Evolutionary conservation across 2,113 vertebrate genomes (phyloP), one percentile per base, ranked within the genome.

Genomic region (Morphnarchus princeps): DNA sequence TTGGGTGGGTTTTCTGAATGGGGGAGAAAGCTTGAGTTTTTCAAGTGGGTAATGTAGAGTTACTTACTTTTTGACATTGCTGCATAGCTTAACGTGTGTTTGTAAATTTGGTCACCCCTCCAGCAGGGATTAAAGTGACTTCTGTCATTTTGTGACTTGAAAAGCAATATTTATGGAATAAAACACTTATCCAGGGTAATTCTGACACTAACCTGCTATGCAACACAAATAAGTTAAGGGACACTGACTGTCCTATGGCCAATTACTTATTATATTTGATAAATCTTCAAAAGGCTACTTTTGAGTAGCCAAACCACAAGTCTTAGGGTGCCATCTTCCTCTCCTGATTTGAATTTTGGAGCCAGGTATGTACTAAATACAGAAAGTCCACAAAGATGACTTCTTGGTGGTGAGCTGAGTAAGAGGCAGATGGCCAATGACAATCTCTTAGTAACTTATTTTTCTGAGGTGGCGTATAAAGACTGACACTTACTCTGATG

Each of bases 281-380:
- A 88, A 25, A 72, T 69, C 76, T 83, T 72, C 11, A 59, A 58
- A 67, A 94, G 17, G 3, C 10, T 82, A 12, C 11, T 25, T 87
- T 49, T 21, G 24, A 78, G 61, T 55, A 72, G 52, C 31, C 25
- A 49, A 49, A 69, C 40, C 13, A 28, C 49, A 88, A 76, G 38
- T 24, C 25, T 66, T 52, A 72, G 21, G 32, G 13, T 62, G 28
- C 36, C 16, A 31, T 36, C 42, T 87, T 93, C 15, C 36, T 86
- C 54, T 50, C 29, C 40, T 40, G 38, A 25, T 55, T 70, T 85
- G 34, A 43, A 45, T 81, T 95, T 83, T 77, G 43, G 31, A 71
- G 59, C 3, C 6, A 15, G 0, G 0, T 50, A 49, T 6, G 10
- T 55, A 28, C 10, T 32, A 77, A 81, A 36, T 26, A n/a, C 26